Conservation (phyloP, 2,113 vertebrate species). For the Syngnathus scovelli region DNA sequence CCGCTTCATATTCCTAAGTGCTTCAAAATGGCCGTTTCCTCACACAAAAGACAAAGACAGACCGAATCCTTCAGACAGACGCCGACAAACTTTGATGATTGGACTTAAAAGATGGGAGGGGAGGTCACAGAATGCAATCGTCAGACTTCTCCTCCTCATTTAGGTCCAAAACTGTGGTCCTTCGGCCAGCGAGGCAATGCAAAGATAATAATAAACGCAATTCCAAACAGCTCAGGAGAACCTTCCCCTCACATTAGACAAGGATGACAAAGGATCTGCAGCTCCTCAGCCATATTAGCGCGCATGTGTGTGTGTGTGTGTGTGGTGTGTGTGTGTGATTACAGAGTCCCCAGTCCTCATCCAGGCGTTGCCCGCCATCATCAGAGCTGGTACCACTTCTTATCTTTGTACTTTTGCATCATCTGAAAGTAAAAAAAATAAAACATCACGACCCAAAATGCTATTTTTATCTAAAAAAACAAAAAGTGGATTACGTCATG, state of each 20-base stretch:
- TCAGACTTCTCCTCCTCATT: slow-evolving; percentile 60
- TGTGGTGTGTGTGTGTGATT: slow-evolving; percentile 23
- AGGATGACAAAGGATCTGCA: slow-evolving; percentile 35
- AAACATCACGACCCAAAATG: not conserved
- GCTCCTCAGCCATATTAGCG: slow-evolving; percentile 40
- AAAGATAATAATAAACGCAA: slow-evolving; percentile 37
- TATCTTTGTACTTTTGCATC: slow-evolving; percentile 99
- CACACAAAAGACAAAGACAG: slow-evolving; percentile 15
- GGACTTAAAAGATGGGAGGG: not conserved
- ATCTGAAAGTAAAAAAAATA: slow-evolving; percentile 67
- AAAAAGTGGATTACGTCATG: slow-evolving; percentile 75
- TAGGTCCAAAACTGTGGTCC: slow-evolving; percentile 18
- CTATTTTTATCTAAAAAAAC: not conserved
- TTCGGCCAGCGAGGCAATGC: not conserved
- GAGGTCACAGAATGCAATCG: slow-evolving; percentile 4
- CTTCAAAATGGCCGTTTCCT: slow-evolving; percentile 37
- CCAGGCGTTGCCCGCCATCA: slow-evolving; percentile 37
- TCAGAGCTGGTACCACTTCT: slow-evolving; percentile 99
- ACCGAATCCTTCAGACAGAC: slow-evolving; percentile 10
- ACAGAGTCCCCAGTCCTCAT: slow-evolving; percentile 43
- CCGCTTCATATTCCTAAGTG: slow-evolving; percentile 29
- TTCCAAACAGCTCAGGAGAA: slow-evolving; percentile 37
- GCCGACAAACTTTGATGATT: slow-evolving; percentile 6
- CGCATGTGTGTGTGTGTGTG: slow-evolving; percentile 19
- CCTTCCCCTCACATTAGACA: slow-evolving; percentile 11